phyloP scores from a whole-genome alignment of 2,888 invertebrate species.

The Plemyria rubiginata region DNA sequence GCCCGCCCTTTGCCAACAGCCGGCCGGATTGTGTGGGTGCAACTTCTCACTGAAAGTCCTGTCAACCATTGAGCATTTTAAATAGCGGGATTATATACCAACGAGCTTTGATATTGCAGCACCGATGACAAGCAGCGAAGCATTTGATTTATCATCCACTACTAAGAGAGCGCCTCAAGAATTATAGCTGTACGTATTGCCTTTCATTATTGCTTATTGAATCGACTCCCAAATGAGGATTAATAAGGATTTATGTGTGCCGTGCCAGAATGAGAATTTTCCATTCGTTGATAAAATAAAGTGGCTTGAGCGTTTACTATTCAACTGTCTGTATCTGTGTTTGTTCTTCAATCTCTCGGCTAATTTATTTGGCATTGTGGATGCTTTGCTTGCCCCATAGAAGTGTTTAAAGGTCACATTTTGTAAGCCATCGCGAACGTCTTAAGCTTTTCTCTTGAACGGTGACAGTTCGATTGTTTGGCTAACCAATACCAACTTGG shows the following conservation, averaged over 20 bases:
- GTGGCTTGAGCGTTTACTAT: constrained; percentile 58
- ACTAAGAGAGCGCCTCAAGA: constrained; percentile 62
- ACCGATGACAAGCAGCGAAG: constrained; percentile 72
- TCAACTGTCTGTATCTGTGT: constrained; percentile 60
- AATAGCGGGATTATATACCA: constrained; percentile 62
- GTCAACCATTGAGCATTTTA: constrained; percentile 58
- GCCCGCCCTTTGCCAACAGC: constrained; percentile 50
- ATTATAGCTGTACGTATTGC: constrained; percentile 61
- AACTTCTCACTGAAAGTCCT: constrained; percentile 49
- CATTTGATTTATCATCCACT: constrained; percentile 70
- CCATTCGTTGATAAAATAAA: constrained; percentile 58
- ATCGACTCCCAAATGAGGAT: constrained; percentile 72
- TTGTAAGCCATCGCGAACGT: constrained; percentile 11
- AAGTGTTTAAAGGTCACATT: constrained; percentile 17
- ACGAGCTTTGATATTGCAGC: constrained; percentile 65
- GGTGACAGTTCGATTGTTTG: neutral
- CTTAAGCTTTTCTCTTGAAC: neutral
- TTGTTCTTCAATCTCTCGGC: constrained; percentile 59
- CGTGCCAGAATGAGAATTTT: constrained; percentile 58
- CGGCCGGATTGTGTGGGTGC: constrained; percentile 58
- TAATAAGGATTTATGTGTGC: constrained; percentile 72
- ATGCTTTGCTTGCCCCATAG: constrained; percentile 20
- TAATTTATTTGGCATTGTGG: constrained; percentile 44
- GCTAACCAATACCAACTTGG: neutral
- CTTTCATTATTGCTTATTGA: constrained; percentile 72